Percentiles rank a stretch among this genome's conserved stretches.
phyloP scores from a whole-genome alignment of 2,888 invertebrate species.

The Pardosa pseudoannulata region DNA sequence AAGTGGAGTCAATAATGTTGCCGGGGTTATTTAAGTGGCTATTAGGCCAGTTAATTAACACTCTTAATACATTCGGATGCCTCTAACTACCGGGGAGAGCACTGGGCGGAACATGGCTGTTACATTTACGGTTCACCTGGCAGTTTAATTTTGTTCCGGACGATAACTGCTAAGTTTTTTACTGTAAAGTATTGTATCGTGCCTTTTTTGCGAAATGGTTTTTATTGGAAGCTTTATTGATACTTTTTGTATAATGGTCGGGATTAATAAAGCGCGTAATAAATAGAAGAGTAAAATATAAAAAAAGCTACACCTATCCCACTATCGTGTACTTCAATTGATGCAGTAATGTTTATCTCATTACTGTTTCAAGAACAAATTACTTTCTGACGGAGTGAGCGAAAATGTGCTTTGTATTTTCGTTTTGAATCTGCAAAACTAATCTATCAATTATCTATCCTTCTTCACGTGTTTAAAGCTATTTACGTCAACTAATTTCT shows the following conservation, averaged over 20 bases:
- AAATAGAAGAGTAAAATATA: too few relatives aligned
- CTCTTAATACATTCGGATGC: background rate
- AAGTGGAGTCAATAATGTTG: slow-evolving; percentile 36
- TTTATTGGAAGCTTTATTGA: background rate
- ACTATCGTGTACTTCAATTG: too few relatives aligned
- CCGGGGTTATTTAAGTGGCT: slow-evolving; percentile 44
- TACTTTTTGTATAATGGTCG: background rate
- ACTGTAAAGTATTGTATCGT: slow-evolving; percentile 11
- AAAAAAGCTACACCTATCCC: too few relatives aligned
- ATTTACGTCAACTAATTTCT: too few relatives aligned
- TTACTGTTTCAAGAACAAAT: too few relatives aligned
- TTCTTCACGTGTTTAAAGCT: too few relatives aligned
- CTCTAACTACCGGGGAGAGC: background rate
- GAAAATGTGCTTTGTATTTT: too few relatives aligned
- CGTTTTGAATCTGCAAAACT: too few relatives aligned
- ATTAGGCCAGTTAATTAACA: slow-evolving; percentile 63
- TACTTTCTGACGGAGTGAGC: too few relatives aligned
- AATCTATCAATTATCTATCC: too few relatives aligned
- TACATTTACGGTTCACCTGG: slow-evolving; percentile 20
- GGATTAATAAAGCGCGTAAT: background rate
- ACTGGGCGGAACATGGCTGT: slow-evolving; percentile 5
- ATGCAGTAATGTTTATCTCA: too few relatives aligned
- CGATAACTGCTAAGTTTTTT: slow-evolving; percentile 41
- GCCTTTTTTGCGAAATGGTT: slow-evolving; percentile 19
- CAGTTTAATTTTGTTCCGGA: slow-evolving; percentile 50